Evolutionary conservation across 1,140 invertebrate genomes (phyloP), one percentile per base, ranked within the genome.

Genomic region (Cecropterus lyciades): DNA sequence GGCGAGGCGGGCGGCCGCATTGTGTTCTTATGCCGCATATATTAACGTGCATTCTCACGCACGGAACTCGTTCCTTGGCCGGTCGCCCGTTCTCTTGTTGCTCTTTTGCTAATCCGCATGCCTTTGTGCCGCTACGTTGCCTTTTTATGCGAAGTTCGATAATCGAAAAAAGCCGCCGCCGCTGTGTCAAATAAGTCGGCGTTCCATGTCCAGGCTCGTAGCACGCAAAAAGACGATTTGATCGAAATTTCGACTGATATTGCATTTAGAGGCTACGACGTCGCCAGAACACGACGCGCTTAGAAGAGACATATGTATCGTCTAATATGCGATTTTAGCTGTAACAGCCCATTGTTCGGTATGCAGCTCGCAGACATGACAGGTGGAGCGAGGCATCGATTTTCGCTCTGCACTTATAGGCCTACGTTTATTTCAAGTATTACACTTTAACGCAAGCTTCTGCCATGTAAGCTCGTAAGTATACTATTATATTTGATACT

Each of bases 21-120:
- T 84, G 81, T 80, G 59, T 63, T 63, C 73, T 77, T 80, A 70
- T 76, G 74, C 65, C 73, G 77, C 72, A 80, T 82, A 84, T 72
- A 82, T 84, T 82, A 84, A 73, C 64, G 75, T 77, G 69, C 77
- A 82, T 85, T 89, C 85, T 84, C 83, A 79, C 79, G 75, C 72
- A 72, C 68, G 70, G 70, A 85, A 85, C 85, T 64, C 70, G 84
- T 88, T 83, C 67, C 55, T 48, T 64, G 63, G 71, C 70, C 68
- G 63, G 52, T 75, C 71, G 73, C 59, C 73, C 62, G 73, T 60
- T 79, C 68, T 79, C 68, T 78, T 83, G 69, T 89, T 86, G 78
- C 70, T 85, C 75, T 72, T 83, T 81, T 86, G 75, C 79, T 82
- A 82, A 86, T 82, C 78, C 71, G 70, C 72, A 67, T 80, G 73